Evolutionary conservation across 1,140 invertebrate genomes (phyloP), one percentile per base, ranked within the genome.

Genomic region (Drosophila obscura): DNA sequence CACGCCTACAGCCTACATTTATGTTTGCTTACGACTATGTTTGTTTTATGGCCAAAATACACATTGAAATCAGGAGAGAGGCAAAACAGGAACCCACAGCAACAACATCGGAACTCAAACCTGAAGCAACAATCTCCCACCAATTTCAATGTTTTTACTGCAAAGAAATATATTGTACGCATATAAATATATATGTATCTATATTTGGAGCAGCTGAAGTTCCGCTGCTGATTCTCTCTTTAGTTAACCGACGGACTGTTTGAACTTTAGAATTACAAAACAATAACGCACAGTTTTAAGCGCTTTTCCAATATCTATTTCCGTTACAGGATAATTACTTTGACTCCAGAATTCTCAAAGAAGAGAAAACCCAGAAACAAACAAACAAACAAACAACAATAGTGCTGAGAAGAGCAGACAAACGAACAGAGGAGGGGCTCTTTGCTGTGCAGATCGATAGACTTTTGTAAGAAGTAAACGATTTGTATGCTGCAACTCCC

Each of bases 371-470:
- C 56, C 41, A 51, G 48, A n/a, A 48, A 26, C 57, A 55, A 62
- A 31, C 46, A 56, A 55, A 49, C 62, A 76, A 62, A 60, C 39
- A 31, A 35, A 67, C 55, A 46, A 59, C 56, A 77, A 53, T 74
- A 48, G 49, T 49, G 16, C 43, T 31, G 16, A 24, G 28, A 58
- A 78, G 51, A 68, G 66, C 56, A 55, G 55, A 16, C 77, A 73
- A 63, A 68, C 64, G 73, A 72, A 68, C 79, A 82, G 31, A 72
- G 13, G 57, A 19, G 61, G 31, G 31, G 8, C 31, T 35, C 31
- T 39, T 11, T 69, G 65, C 15, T 43, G 68, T 57, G 35, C 48
- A 58, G 80, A 82, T 83, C 79, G 80, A 82, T 82, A 82, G 78
- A 78, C 79, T 83, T 74, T 59, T 69, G 67, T 45, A 49, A 39